Base-by-base conservation (phyloP, 2,888 invertebrate species). In the Cheilosia scutellata region DNA sequence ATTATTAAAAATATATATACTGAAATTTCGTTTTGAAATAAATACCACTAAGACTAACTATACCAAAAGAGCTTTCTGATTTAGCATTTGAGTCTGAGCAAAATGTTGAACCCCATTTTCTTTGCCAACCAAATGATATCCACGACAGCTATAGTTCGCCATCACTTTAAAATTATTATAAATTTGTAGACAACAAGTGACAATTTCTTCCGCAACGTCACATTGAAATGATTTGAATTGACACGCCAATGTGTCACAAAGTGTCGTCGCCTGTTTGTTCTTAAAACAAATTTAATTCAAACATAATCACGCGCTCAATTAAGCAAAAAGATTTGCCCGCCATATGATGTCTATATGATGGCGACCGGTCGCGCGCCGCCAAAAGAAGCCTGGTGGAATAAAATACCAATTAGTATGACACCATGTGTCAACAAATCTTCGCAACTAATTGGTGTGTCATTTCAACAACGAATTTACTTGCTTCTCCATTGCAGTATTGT, bases 341-440 rank as follows among this genome's bases (percentile, higher is more conserved):
- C 62, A 62, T 37, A 47, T 74, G 44, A 55, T 47, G 47, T 20
- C 37, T 11, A 0, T 37, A 29, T 5, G 20, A 11, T 20, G 47
- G 7, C 27, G 49, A 25, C 20, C 20, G 49, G 4, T 25, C 9
- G 9, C 29, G 27, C 6, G 9, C 9, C 6, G 13, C 9, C 25
- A 5, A 57, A 42, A 11, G 5, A 1, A 63, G 6, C 31, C 1
- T 20, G 20, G 20, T 20, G 11, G 71, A 71, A 58, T 60, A 25
- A 68, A 66, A 58, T 51, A 25, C 42, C 51, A 72, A 79, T 79
- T 82, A 75, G 27, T 31, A 42, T 58, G 71, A n/a, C 82, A 76
- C 25, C 70, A 82, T 65, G 20, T 79, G 71, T 65, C 71, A 66
- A 72, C 65, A 79, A 79, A 79, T 79, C 72, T 72, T 60, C n/a